Evolutionary conservation across 2,797 vertebrate species (phyloP), one percentile per base, ranked within the genome.

Genomic region (Lutjanus campechanus): DNA sequence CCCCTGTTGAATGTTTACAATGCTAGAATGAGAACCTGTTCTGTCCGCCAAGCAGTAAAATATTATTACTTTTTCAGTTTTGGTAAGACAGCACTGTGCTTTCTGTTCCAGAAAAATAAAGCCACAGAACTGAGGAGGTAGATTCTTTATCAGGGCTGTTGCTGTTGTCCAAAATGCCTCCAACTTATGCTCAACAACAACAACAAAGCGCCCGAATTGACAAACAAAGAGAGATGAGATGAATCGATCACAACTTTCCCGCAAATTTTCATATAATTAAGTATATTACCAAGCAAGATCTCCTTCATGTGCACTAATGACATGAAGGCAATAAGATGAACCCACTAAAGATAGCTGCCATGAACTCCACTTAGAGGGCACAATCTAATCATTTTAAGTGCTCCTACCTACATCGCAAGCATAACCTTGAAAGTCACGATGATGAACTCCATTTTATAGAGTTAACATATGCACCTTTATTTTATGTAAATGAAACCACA

Each of bases 381-480:
- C 69, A 86, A 73, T 77, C 82, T 77, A 82, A 93, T 90, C 47
- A 89, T 77, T 80, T 62, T 85, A 89, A 91, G 86, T 90, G 88
- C 82, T 85, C 65, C 69, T 73, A 79, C 44, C 67, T 69, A 69
- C 69, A 76, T 76, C 56, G 49, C 69, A 44, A 44, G 58, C 65
- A 76, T 62, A 85, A 85, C 86, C 81, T 89, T 89, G 76, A 86
- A 62, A 65, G 36, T 67, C 77, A 20, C 66, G 73, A 56, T 11
- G 54, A 78, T 78, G 47, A 88, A 83, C 43, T 82, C 9, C 17
- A 56, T 60, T 84, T 72, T 54, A 68, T 51, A 50, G 17, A 72
- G 46, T 79, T 66, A 73, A 83, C 70, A 41, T 62, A 73, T 85
- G 62, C 62, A 74, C 25, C 62, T 69, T 73, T 51, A 68, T 79